Conservation (phyloP, 2,113 vertebrate species). For the Oceanites oceanicus region DNA sequence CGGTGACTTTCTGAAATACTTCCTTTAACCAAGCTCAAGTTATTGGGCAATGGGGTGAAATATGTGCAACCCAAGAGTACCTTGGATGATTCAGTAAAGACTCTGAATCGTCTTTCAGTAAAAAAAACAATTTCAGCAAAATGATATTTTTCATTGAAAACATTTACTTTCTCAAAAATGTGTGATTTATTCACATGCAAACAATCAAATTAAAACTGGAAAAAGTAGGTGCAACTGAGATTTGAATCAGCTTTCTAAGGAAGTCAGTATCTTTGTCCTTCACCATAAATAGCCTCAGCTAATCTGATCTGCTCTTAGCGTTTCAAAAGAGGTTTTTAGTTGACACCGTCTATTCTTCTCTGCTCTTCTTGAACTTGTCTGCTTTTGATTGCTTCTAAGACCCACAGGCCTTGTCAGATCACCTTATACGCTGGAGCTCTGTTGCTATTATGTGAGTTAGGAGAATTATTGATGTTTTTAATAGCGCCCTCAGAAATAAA, state of each 20-base stretch:
- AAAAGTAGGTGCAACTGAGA: background rate
- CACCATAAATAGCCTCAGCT: background rate
- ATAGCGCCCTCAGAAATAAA: background rate
- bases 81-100: background rate
- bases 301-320: background rate
- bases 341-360: background rate
- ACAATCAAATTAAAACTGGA: background rate
- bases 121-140: background rate
- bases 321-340: background rate
- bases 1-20: background rate
- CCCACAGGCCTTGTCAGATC: background rate
- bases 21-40: background rate
- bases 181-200: background rate
- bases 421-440: background rate
- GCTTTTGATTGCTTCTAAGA: background rate
- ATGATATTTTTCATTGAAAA: background rate
- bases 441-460: background rate
- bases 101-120: background rate
- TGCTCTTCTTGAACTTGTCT: background rate
- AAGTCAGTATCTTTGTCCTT: background rate
- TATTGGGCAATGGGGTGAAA: background rate
- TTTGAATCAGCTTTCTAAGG: background rate
- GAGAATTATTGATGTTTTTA: background rate
- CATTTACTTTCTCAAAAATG: background rate
- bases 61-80: background rate